Conservation (phyloP, 2,888 invertebrate genomes). For the Hyalella azteca region DNA sequence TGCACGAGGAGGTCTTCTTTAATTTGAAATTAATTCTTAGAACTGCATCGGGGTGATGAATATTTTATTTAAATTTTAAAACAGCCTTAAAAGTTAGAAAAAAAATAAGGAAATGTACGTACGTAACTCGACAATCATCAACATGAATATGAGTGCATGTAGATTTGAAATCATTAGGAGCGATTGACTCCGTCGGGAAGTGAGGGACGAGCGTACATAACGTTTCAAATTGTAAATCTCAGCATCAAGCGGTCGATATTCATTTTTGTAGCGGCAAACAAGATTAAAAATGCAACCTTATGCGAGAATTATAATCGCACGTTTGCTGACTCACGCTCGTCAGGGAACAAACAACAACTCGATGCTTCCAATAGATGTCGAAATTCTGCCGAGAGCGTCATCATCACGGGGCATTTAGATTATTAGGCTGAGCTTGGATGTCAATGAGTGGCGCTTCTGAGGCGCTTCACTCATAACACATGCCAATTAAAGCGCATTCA, state of each 20-base stretch:
- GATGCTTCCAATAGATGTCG: constrained; percentile 35
- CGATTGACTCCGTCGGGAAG: no score
- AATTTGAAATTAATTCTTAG: no score
- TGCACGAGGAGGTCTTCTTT: not conserved
- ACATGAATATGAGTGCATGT: no score
- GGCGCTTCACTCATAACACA: constrained; percentile 22
- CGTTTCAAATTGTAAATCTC: constrained; percentile 14
- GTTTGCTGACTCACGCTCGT: constrained; percentile 14
- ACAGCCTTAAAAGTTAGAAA: no score
- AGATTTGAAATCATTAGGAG: not conserved
- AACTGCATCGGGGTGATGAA: no score
- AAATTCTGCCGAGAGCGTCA: constrained; percentile 19
- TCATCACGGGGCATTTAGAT: constrained; percentile 27
- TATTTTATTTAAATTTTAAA: no score
- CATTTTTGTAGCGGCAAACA: not conserved
- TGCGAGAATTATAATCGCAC: not conserved
- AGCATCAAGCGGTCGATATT: not conserved
- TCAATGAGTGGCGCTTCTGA: constrained; percentile 35
- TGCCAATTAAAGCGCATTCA: constrained; percentile 37
- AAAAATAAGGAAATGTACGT: no score
- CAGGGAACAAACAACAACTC: constrained; percentile 18
- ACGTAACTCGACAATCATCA: no score
- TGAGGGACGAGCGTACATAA: not conserved
- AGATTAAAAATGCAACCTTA: constrained; percentile 7
- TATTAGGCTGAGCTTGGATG: constrained; percentile 28